Base-by-base conservation (phyloP, 2,888 invertebrate genomes). In the Andrena trimmerana region DNA sequence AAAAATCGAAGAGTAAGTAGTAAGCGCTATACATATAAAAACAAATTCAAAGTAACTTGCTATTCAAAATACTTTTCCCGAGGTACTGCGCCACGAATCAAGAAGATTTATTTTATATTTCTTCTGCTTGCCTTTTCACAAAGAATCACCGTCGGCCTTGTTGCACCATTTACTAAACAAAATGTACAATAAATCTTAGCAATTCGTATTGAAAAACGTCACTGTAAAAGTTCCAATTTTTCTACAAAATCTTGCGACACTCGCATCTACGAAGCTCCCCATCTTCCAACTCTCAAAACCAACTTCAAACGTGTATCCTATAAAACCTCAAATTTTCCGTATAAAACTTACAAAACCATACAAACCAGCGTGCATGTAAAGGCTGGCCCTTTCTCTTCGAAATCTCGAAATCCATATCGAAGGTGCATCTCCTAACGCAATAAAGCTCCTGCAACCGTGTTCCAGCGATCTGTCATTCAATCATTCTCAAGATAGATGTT, bases 351-450 rank as follows among this genome's bases (percentile, higher is more conserved):
- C 16, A 5, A 5, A 42, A 42, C 42, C 42, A 42, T 42, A 42
- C 16, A 16, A 4, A 42, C 0, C 20, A 36, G 2, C 20, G 10
- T 10, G 62, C 8, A 13, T 20, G 13, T 2, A 13, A 63, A 10
- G 20, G 10, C 36, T 16, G 24, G 3, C 6, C 4, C 6, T 27
- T 33, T n/a, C 42, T 59, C 29, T 27, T 24, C 29, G 4, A 13
- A 27, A 59, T 42, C 59, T 59, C 29, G 59, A 69, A 42, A 59
- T 59, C 42, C 59, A 69, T 69, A 69, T 69, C 59, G 69, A 27
- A n/a, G 29, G n/a, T n/a, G 36, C 36, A n/a, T 5, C 27, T 42
- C n/a, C 13, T 2, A 29, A 29, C 27, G 42, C 27, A 69, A 59
- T 59, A 69, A 36, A 29, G 1, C 4, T 69, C 29, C 42, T 69